These are phyloP conservation scores for Xylocampa areola DNA, from an alignment of 2,888 invertebrate genomes.

Conservation along the genomic window DNA sequence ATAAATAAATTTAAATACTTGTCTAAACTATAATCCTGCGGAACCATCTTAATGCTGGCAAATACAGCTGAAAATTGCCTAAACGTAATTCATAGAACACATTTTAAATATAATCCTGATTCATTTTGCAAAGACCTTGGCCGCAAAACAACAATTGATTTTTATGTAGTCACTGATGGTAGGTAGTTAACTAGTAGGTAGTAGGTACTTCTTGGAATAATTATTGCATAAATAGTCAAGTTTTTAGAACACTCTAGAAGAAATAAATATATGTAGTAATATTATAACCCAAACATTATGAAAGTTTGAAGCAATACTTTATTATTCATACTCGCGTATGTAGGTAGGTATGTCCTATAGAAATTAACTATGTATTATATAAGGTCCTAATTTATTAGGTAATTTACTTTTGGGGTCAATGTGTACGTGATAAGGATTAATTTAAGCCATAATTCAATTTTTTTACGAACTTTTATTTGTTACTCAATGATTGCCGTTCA, in stretches of 20 bases:
- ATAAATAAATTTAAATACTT: slow-evolving; percentile 13
- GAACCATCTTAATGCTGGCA: slow-evolving; percentile 5
- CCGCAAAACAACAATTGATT: slow-evolving; percentile 52
- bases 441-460: too few relatives aligned
- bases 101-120: slow-evolving; percentile 49
- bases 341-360: too few relatives aligned
- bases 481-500: too few relatives aligned
- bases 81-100: slow-evolving; percentile 13
- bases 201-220: slow-evolving; percentile 42
- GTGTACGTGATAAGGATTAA: too few relatives aligned
- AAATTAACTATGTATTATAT: too few relatives aligned
- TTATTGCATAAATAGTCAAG: slow-evolving; percentile 8
- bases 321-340: too few relatives aligned
- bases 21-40: slow-evolving; percentile 10
- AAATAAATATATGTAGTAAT: background rate
- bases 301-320: background rate
- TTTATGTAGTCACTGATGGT: slow-evolving; percentile 42
- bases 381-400: too few relatives aligned
- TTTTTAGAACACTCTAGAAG: slow-evolving; percentile 24
- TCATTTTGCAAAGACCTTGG: slow-evolving; percentile 52
- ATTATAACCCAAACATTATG: background rate
- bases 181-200: slow-evolving; percentile 26
- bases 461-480: too few relatives aligned
- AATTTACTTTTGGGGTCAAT: too few relatives aligned
- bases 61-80: slow-evolving; percentile 31